These are phyloP conservation scores for Tyrannus savana DNA, from an alignment of 2,113 vertebrate species.

Conservation along the genomic window DNA sequence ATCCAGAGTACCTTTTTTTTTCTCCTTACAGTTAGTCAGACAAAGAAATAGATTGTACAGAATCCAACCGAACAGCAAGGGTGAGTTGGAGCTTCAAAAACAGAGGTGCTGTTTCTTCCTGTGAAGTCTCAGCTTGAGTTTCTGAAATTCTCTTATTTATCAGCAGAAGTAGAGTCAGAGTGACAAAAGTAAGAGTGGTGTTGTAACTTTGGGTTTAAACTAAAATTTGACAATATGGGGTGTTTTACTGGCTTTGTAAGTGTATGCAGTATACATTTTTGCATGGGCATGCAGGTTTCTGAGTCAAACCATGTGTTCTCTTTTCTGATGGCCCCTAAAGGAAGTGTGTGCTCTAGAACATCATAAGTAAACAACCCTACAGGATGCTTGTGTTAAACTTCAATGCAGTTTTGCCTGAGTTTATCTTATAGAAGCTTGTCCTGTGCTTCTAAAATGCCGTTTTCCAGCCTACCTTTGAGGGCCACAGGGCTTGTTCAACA, in stretches of 20 bases:
- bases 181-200: neutral
- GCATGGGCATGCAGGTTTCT: neutral
- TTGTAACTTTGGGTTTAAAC: neutral
- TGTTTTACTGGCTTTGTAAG: neutral
- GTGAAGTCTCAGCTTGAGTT: neutral
- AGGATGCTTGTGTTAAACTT: neutral
- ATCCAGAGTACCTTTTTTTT: rapidly evolving
- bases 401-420: neutral
- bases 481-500: neutral
- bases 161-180: neutral
- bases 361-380: neutral
- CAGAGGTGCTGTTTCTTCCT: neutral
- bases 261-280: neutral
- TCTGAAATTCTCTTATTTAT: neutral
- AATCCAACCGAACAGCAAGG: rapidly evolving
- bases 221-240: neutral
- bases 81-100: neutral
- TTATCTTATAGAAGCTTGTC: neutral
- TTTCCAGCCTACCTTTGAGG: neutral
- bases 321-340: neutral
- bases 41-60: neutral
- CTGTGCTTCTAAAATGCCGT: neutral
- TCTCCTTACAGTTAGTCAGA: neutral
- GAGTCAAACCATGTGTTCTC: neutral
- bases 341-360: neutral